Evolutionary conservation across 2,888 invertebrate genomes (phyloP), one percentile per base, ranked within the genome.

Genomic region (Alloplasta piceator): DNA sequence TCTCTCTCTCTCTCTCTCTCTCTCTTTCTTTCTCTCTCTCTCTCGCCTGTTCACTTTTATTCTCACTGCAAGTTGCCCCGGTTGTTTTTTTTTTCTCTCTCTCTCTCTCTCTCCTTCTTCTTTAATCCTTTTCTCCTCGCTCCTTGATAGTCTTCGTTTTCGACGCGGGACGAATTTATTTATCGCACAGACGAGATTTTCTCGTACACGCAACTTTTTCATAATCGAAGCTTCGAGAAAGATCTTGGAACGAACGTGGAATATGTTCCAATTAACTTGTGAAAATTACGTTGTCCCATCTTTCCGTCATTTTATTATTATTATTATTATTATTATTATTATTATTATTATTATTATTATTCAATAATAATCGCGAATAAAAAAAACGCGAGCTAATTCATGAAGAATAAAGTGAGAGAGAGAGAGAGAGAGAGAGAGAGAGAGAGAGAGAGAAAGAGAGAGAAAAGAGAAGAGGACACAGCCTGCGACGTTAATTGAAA

Each of bases 401-500:
- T n/a, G n/a, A n/a, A n/a, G n/a, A n/a, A n/a, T n/a, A n/a, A n/a
- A n/a, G n/a, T n/a, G n/a, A n/a, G n/a, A n/a, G n/a, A n/a, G n/a
- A n/a, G n/a, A n/a, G n/a, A n/a, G n/a, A n/a, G n/a, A n/a, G n/a
- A n/a, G n/a, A n/a, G n/a, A n/a, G n/a, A n/a, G n/a, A n/a, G n/a
- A n/a, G n/a, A n/a, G n/a, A n/a, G n/a, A 61, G 70, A 48, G 58
- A 38, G 58, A 58, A 41, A 46, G 10, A 60, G 38, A 46, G n/a
- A 58, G 1, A 16, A 26, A 14, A 16, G 60, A 6, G 60, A 43
- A 9, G 52, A 52, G 52, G 52, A n/a, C 43, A 72, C 80, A 72
- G 80, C 61, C 60, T 75, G 72, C 55, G 76, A 71, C 80, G 80
- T 80, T 80, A 80, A 80, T 80, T 80, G 80, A 76, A 80, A 76